Conservation (phyloP, 1,140 invertebrate genomes). For the Drosophila pachea region DNA sequence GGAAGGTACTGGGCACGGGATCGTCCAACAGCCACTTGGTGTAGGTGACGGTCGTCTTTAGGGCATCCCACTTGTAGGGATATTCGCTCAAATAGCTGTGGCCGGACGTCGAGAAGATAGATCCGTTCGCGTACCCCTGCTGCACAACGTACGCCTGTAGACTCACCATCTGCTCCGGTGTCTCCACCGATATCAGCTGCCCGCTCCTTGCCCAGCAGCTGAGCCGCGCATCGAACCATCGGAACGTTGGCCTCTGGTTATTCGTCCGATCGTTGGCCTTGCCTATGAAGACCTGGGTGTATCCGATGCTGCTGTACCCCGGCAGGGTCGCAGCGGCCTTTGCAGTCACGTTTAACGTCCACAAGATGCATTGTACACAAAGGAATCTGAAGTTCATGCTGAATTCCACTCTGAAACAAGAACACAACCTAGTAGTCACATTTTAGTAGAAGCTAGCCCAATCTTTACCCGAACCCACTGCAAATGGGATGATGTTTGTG, state of each 20-base stretch:
- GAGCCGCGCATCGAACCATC: constrained; percentile 41
- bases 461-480: too few species aligned
- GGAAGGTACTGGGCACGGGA: background rate
- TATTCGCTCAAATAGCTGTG: constrained; percentile 17
- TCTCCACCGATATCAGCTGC: constrained; percentile 31
- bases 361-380: too few species aligned
- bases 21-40: constrained; percentile 33
- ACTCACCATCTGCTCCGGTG: background rate
- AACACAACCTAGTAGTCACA: too few species aligned
- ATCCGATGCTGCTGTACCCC: constrained; percentile 4
- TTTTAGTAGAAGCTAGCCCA: too few species aligned
- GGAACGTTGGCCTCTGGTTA: background rate
- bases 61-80: constrained; percentile 31
- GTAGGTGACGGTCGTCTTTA: constrained; percentile 7
- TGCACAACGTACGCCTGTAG: constrained; percentile 30
- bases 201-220: constrained; percentile 24
- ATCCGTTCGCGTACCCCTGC: constrained; percentile 37
- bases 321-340: too few species aligned
- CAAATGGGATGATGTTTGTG: too few species aligned
- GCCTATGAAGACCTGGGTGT: background rate
- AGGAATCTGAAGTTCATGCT: too few species aligned
- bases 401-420: too few species aligned
- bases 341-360: too few species aligned
- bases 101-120: constrained; percentile 48
- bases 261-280: background rate